Evolutionary conservation across 2,888 invertebrate genomes (phyloP).

Genomic region (Lacanobia oleracea): DNA sequence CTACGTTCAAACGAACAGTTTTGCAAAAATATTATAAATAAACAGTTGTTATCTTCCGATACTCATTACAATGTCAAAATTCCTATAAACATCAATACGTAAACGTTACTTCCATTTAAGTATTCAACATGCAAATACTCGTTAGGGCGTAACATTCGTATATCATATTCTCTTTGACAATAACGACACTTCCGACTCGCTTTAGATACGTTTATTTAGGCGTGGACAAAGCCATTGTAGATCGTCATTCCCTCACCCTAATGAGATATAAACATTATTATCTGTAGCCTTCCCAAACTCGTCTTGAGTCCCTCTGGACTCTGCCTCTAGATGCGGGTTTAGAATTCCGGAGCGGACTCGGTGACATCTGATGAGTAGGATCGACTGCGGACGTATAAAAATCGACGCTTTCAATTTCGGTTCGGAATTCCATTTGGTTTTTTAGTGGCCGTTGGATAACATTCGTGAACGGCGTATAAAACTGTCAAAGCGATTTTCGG

Average conservation of each 20-base stretch:
- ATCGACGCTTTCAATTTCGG: conserved; percentile 61
- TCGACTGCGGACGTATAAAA: conserved; percentile 56
- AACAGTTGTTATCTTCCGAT: not conserved
- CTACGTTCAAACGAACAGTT: too few relatives aligned
- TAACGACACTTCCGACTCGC: conserved; percentile 48
- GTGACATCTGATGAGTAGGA: conserved; percentile 64
- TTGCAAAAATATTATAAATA: not conserved
- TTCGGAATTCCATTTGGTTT: conserved; percentile 60
- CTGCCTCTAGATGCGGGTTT: conserved; percentile 50
- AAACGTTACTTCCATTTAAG: conserved; percentile 21
- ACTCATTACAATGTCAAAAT: conserved; percentile 9
- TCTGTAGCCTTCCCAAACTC: conserved; percentile 54
- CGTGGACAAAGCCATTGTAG: conserved; percentile 42
- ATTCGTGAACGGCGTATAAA: conserved; percentile 60
- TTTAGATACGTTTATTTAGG: conserved; percentile 58
- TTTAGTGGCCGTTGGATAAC: conserved; percentile 56
- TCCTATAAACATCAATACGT: not conserved
- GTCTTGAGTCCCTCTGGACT: conserved; percentile 40
- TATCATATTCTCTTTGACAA: conserved; percentile 56
- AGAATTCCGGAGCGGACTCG: conserved; percentile 52
- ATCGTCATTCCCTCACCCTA: conserved; percentile 53
- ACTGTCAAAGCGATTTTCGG: conserved; percentile 49
- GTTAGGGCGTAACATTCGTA: conserved; percentile 36
- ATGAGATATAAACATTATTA: conserved; percentile 64
- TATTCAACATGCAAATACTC: conserved; percentile 37